Base-by-base conservation (phyloP, 2,797 vertebrate species). In the Craterocephalus amniculus region DNA sequence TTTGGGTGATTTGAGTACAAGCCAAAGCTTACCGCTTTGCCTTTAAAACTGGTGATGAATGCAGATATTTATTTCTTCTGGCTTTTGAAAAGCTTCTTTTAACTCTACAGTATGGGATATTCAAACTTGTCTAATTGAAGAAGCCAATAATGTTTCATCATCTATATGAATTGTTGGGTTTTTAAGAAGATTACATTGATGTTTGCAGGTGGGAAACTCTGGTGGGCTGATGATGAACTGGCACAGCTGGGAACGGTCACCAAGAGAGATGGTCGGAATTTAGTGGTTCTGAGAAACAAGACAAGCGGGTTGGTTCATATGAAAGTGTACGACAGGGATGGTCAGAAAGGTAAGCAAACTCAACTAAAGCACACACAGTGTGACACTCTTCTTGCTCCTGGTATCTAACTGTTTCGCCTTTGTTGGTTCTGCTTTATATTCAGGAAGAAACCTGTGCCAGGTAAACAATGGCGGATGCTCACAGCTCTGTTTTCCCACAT, bases 181-280 rank as follows among this genome's bases (percentile, higher is more conserved):
- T 58, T 34, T 26, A 11, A 72, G 1, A 31, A 29, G 49, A 61
- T 63, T 16, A 60, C 16, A 10, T 69, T 72, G 16, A 12, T 74
- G 74, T 62, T 90, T 86, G 2, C 92, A 99, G 98, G 97, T 83
- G 95, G 95, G 60, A 98, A 97, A 76, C 93, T 99, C 9, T 99
- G 98, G 98, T 99, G 98, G 98, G 96, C 97, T 49, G 97, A 99
- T 63, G 97, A 99, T 79, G 97, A 97, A 65, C 94, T 95, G 26
- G 96, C 95, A 43, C 96, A 96, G 91, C 88, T 99, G 1, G 98
- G 98, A 65, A 98, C 96, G 0, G 96, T 97, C 18, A 96, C 92
- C 87, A 99, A 99, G 90, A 94, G 93, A 86, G 98, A 99, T 43
- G 98, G 98, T 36, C 94, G 95, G 31, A 96, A 96, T 75, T 90